Percentiles rank a stretch among this genome's conserved stretches.
phyloP scores from a whole-genome alignment of 2,113 vertebrate species.

The Chionodraco myersi region DNA sequence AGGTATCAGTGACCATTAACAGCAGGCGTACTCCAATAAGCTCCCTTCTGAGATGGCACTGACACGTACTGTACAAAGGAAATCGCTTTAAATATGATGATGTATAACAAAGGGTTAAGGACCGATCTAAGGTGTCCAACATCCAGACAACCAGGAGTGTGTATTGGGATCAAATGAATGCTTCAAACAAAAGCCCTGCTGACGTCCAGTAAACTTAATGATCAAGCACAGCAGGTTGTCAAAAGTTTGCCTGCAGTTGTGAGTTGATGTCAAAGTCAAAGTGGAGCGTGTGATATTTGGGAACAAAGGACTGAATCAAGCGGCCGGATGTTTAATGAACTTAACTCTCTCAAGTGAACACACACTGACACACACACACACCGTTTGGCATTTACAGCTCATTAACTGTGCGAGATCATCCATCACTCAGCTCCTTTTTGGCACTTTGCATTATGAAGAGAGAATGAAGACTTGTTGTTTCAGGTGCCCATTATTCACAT shows the following conservation, averaged over 20 bases:
- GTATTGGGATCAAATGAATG: neutral
- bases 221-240: slow-evolving; percentile 14
- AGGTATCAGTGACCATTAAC: neutral
- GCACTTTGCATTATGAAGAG: neutral
- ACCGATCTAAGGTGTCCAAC: neutral
- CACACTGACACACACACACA: neutral
- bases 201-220: slow-evolving; percentile 29
- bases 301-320: slow-evolving; percentile 35
- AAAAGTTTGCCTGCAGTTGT: neutral
- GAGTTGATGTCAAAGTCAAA: slow-evolving; percentile 10
- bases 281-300: slow-evolving; percentile 11
- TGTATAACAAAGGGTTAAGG: neutral
- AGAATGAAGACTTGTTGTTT: neutral
- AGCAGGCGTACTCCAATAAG: neutral
- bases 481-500: neutral
- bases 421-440: slow-evolving; percentile 24
- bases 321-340: slow-evolving; percentile 25
- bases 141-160: no score
- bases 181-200: slow-evolving; percentile 12
- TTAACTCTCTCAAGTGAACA: slow-evolving; percentile 27
- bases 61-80: neutral
- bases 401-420: slow-evolving; percentile 46
- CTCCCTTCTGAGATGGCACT: neutral
- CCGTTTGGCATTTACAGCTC: slow-evolving; percentile 19
- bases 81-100: slow-evolving; percentile 1